Evolutionary conservation across 2,113 vertebrate species (phyloP), one percentile per base, ranked within the genome.

Genomic region (Otolemur garnettii): DNA sequence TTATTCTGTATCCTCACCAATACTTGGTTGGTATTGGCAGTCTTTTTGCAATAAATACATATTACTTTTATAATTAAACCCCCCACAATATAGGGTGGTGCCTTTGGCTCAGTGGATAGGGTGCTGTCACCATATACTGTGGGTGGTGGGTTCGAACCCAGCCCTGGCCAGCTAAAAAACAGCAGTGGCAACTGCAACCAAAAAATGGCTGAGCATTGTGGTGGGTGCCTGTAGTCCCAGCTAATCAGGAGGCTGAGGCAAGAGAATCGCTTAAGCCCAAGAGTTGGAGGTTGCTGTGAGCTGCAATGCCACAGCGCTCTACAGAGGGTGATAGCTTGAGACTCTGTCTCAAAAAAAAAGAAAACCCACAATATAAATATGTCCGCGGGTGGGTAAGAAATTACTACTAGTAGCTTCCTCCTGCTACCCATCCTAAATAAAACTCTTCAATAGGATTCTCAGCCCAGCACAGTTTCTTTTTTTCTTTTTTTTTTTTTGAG

Each of bases 31-130:
- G 50, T 28, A 80, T 60, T 93, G 64, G 24, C 77, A 75, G 10
- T 75, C 24, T 69, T 91, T 59, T 95, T 92, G 68, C n/a, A 91
- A 71, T 86, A 18, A 11, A 78, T 18, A 33, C 30, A 53, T 59
- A 60, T 91, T 81, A 57, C 45, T 57, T 95, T 95, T 87, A 81
- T 90, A 81, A 90, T 90, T 13, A 53, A 24, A 84, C 82, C 77
- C 4, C 17, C 30, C 74, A 71, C 78, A 87, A 50, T 50, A 10
- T 50, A 9, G 45, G 45, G 8, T 10, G 10, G 45, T 10, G 45
- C 45, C 45, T 50, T 7, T 50, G 45, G 45, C 45, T 50, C 45
- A 50, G 45, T 8, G 45, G 45, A 10, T 50, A 50, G 45, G 8
- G 8, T 10, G 10, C 45, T 10, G 45, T 8, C 45, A 7, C 45